phyloP scores from a whole-genome alignment of 2,888 invertebrate species.

The Boloria selene region DNA sequence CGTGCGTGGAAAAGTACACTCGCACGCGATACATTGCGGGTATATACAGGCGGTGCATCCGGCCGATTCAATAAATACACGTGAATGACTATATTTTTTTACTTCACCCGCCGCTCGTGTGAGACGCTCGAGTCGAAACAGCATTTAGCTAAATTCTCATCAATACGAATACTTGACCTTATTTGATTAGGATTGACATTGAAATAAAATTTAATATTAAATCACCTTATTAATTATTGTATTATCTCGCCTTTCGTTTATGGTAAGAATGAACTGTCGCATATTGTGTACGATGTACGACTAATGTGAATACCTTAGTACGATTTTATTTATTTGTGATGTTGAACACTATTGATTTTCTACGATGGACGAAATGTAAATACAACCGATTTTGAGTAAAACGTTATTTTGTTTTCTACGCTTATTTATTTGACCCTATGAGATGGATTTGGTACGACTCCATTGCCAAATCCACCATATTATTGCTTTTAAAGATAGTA shows the following conservation, averaged over 20 bases:
- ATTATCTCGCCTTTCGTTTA: slow-evolving; percentile 74
- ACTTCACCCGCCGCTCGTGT: slow-evolving; percentile 48
- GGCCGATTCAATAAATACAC: slow-evolving; percentile 47
- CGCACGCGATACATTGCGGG: slow-evolving; percentile 64
- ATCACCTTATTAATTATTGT: slow-evolving; percentile 67
- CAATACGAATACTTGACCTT: slow-evolving; percentile 36
- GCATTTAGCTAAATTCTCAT: slow-evolving; percentile 57
- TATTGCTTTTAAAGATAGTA: slow-evolving; percentile 49
- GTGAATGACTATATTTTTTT: slow-evolving; percentile 48
- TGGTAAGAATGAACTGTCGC: slow-evolving; percentile 75
- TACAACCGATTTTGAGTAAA: slow-evolving; percentile 83
- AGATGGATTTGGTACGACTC: slow-evolving; percentile 37
- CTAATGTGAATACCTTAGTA: slow-evolving; percentile 79
- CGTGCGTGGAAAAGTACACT: slow-evolving; percentile 64
- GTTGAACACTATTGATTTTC: slow-evolving; percentile 81
- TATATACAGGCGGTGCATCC: slow-evolving; percentile 40
- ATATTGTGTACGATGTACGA: slow-evolving; percentile 76
- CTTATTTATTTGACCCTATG: slow-evolving; percentile 73
- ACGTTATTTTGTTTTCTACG: slow-evolving; percentile 78
- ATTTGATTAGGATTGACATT: slow-evolving; percentile 56
- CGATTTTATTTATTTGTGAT: slow-evolving; percentile 83
- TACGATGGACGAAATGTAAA: slow-evolving; percentile 82
- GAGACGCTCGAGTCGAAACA: slow-evolving; percentile 53
- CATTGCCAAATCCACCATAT: slow-evolving; percentile 33
- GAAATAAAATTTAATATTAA: slow-evolving; percentile 58